Base-by-base conservation (phyloP, 2,113 vertebrate species). In the Pseudorectes ferrugineus region DNA sequence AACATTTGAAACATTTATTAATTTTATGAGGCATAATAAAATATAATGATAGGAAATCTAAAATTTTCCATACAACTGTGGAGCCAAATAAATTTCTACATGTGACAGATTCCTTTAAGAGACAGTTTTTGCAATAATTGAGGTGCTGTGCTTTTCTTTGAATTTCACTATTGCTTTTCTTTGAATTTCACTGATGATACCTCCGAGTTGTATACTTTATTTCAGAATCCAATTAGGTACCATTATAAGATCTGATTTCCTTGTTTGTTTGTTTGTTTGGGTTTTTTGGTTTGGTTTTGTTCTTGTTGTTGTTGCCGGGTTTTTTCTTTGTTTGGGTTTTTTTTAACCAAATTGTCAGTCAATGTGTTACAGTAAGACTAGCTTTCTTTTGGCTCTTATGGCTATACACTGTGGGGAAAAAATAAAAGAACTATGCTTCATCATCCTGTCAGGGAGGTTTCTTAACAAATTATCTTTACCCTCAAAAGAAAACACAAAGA, bases 381-480 rank as follows among this genome's bases (percentile, higher is more conserved):
- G 97, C 83, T 98, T 98, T 98, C 97, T 95, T 98, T 97, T 98
- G 98, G 98, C 97, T 98, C 97, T 97, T 97, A 96, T 97, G 97
- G 97, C 96, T 97, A 96, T 97, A 97, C 40, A 83, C 95, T 79
- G 97, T 98, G 96, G 98, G 97, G 89, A 96, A 97, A 98, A 98
- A 98, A 97, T 97, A 98, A 98, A 98, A 98, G 98, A 96, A 96
- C 96, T 97, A 97, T 94, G 97, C 98, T 99, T 98, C 97, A 99
- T 99, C 98, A 99, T 99, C 95, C 98, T 99, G 98, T 98, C 98
- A 99, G 97, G 92, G 79, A 98, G 92, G 97, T 98, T 98, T 98
- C 98, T 97, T 98, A 98, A 98, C 98, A 99, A 98, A 99, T 99
- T 98, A 98, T 97, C 92, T 98, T 98, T 97, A 96, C 96, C 95